phyloP scores from a whole-genome alignment of 2,888 invertebrate species.

The Steinernema carpocapsae region DNA sequence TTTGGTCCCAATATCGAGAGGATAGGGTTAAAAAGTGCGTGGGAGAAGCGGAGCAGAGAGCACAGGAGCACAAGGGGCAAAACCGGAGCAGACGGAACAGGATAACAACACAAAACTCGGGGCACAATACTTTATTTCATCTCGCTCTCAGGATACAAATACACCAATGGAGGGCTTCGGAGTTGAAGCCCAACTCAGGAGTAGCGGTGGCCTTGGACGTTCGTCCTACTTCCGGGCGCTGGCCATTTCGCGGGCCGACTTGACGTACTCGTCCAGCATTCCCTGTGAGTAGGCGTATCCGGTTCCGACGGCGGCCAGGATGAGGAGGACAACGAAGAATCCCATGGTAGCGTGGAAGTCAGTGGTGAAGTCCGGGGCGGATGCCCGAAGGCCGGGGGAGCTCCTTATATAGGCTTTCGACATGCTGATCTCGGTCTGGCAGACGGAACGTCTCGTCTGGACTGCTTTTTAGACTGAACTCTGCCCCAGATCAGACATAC shows the following conservation, averaged over 20 bases:
- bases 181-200: not conserved
- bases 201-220: not conserved
- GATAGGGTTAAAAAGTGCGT: no score
- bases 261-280: not conserved
- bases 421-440: not conserved
- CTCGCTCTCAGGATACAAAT: not conserved
- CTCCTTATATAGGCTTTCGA: not conserved
- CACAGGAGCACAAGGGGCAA: no score
- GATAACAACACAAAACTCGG: not conserved
- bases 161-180: not conserved
- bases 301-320: conserved; percentile 4
- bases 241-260: not conserved
- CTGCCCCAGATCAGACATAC: not conserved
- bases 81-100: no score
- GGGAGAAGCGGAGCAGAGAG: no score
- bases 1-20: no score
- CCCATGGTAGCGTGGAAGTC: conserved; percentile 22
- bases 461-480: not conserved
- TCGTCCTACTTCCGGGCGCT: not conserved
- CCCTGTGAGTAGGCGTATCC: conserved; percentile 25
- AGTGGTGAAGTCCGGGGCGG: not conserved
- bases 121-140: not conserved
- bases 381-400: not conserved
- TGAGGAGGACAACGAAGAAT: not conserved
- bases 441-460: not conserved